Conservation (phyloP, 1,140 invertebrate genomes). For the Scaptomyza montana region DNA sequence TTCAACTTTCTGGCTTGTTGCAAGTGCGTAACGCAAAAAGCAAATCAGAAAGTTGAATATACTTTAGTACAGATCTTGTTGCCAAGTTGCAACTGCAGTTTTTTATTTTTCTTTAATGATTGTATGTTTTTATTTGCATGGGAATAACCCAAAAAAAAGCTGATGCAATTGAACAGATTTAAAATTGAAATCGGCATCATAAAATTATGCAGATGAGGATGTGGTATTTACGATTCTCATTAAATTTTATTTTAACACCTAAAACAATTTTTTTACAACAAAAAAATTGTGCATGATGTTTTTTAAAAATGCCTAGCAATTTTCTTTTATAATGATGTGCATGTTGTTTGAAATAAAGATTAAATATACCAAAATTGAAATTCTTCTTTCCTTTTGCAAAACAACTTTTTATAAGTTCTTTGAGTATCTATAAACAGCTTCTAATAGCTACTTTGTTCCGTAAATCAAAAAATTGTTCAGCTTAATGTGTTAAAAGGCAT, state of each 20-base stretch:
- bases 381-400: not conserved
- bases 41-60: slow-evolving; percentile 1
- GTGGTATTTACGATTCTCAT: not conserved
- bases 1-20: slow-evolving; percentile 39
- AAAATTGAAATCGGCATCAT: not conserved
- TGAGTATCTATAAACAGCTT: too few species aligned
- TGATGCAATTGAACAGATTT: not conserved
- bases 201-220: not conserved
- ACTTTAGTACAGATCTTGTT: slow-evolving; percentile 1
- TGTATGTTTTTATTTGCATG: slow-evolving; percentile 32
- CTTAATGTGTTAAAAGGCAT: not conserved
- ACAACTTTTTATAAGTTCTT: not conserved
- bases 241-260: not conserved
- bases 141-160: slow-evolving; percentile 7
- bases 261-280: not conserved
- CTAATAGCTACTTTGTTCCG: not conserved
- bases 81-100: slow-evolving; percentile 7
- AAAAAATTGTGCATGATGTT: too few species aligned
- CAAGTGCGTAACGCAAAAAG: slow-evolving; percentile 65
- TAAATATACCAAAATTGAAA: too few species aligned
- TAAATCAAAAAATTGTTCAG: slow-evolving; percentile 2
- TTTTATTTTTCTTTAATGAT: slow-evolving; percentile 26
- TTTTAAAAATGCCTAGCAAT: too few species aligned
- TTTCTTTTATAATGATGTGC: too few species aligned
- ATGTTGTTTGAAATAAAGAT: too few species aligned